Percentiles rank a stretch among this genome's conserved stretches.
These are phyloP conservation scores for Oligia fasciuncula DNA, from an alignment of 2,888 invertebrate species.

Conservation along the genomic window DNA sequence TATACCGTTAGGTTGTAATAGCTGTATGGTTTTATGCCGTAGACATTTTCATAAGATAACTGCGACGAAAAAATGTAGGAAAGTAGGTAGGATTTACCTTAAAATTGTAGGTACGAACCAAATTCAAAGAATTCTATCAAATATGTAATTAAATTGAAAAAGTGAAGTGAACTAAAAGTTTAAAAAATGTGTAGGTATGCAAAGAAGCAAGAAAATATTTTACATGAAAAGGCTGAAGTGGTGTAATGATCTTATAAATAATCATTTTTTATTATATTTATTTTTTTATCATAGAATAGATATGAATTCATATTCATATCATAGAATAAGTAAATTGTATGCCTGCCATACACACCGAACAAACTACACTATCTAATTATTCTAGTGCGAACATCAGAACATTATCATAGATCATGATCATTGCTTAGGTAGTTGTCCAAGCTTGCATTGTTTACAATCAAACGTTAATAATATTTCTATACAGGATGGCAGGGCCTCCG, in stretches of 20 bases:
- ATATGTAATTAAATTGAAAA: background rate
- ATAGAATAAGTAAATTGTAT: background rate
- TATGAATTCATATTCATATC: too few relatives aligned
- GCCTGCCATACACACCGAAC: background rate
- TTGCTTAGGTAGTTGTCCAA: slow-evolving; percentile 16
- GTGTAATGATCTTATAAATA: too few relatives aligned
- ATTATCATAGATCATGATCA: slow-evolving; percentile 27
- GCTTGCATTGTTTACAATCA: slow-evolving; percentile 4
- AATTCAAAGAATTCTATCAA: background rate
- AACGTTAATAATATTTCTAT: background rate
- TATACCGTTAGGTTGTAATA: background rate
- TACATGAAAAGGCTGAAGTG: too few relatives aligned
- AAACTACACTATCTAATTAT: background rate
- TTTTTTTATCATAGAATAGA: too few relatives aligned
- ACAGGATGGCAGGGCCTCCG: background rate
- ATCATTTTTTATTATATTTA: too few relatives aligned
- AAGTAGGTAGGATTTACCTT: background rate
- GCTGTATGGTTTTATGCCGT: background rate
- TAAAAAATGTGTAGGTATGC: too few relatives aligned
- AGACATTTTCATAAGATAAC: background rate
- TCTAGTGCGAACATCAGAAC: slow-evolving; percentile 1
- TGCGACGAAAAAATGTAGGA: background rate
- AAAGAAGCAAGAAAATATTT: too few relatives aligned
- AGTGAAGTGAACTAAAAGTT: background rate
- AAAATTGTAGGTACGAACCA: background rate